Evolutionary conservation across 2,113 vertebrate species (phyloP).

Genomic region (Pterocles burchelli): DNA sequence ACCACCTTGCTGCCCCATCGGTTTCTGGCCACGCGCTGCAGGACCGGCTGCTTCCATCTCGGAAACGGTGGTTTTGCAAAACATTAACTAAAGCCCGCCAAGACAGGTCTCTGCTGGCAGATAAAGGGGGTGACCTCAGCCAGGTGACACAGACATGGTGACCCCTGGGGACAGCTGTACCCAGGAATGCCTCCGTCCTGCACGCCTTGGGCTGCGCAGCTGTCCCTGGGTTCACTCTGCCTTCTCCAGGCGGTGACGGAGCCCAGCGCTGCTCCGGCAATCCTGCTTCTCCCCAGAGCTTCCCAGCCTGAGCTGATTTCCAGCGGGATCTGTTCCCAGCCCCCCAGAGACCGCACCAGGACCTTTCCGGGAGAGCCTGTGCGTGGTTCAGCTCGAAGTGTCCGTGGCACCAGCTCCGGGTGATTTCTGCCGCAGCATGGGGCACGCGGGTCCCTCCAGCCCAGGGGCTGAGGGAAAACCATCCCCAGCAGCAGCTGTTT

Average conservation of each 20-base stretch:
- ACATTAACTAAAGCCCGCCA: constrained; percentile 8
- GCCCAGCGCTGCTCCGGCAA: background rate
- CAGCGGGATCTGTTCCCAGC: background rate
- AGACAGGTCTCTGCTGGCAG: background rate
- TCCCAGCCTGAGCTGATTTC: background rate
- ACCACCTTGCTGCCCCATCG: accelerated
- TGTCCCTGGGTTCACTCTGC: background rate
- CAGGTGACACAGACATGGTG: background rate
- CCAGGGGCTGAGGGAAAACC: background rate
- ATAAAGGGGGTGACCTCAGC: background rate
- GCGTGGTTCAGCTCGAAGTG: background rate
- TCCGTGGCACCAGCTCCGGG: background rate
- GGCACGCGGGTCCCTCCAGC: background rate
- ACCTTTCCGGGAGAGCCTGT: background rate
- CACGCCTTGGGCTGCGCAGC: background rate
- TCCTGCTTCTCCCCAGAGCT: background rate
- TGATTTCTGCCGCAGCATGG: background rate
- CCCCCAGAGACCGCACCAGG: accelerated
- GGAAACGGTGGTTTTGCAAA: background rate
- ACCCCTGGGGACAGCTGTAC: background rate
- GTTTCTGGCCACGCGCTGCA: accelerated
- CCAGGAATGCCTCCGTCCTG: background rate
- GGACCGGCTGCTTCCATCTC: background rate
- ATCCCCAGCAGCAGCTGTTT: too few relatives aligned
- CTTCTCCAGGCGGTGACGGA: background rate